A percentile compares a stretch with the other conserved stretches of the same genome.
These are phyloP conservation scores for Agapetus fuscipes DNA, from an alignment of 2,888 invertebrate genomes.

Conservation along the genomic window DNA sequence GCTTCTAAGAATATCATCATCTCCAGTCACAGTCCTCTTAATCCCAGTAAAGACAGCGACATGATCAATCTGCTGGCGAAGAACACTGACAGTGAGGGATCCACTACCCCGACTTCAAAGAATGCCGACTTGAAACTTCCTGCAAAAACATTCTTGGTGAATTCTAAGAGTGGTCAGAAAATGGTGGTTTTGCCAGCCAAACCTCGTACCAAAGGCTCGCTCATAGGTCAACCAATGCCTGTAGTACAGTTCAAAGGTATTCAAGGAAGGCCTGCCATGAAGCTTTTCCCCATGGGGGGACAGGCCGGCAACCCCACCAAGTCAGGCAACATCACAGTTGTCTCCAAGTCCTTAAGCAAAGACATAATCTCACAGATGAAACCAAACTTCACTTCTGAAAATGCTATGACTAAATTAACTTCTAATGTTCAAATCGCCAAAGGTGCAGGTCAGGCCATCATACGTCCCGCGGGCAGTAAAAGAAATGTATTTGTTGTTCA, in stretches of 20 bases:
- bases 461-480: slow-evolving; percentile 37
- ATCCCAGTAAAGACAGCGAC: slow-evolving; percentile 25
- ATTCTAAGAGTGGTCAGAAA: slow-evolving; percentile 42
- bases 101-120: slow-evolving; percentile 29
- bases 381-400: slow-evolving; percentile 6
- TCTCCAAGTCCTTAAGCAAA: slow-evolving; percentile 27
- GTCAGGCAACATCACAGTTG: slow-evolving; percentile 30
- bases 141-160: slow-evolving; percentile 40
- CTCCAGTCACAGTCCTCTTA: slow-evolving; percentile 28
- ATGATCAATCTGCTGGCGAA: slow-evolving; percentile 31
- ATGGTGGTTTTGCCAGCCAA: slow-evolving; percentile 44
- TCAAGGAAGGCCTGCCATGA: slow-evolving; percentile 34
- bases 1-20: slow-evolving; percentile 33
- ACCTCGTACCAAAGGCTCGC: slow-evolving; percentile 31
- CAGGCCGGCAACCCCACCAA: slow-evolving; percentile 26
- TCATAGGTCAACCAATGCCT: slow-evolving; percentile 35
- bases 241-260: slow-evolving; percentile 40
- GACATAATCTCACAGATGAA: slow-evolving; percentile 13
- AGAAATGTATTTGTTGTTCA: slow-evolving; percentile 52
- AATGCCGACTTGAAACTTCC: slow-evolving; percentile 43
- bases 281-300: slow-evolving; percentile 38
- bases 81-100: slow-evolving; percentile 32
- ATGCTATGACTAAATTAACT: slow-evolving; percentile 8
- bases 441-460: slow-evolving; percentile 31
- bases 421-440: slow-evolving; percentile 16